These are phyloP conservation scores for Altica lythri DNA, from an alignment of 2,888 invertebrate species.

Conservation along the genomic window DNA sequence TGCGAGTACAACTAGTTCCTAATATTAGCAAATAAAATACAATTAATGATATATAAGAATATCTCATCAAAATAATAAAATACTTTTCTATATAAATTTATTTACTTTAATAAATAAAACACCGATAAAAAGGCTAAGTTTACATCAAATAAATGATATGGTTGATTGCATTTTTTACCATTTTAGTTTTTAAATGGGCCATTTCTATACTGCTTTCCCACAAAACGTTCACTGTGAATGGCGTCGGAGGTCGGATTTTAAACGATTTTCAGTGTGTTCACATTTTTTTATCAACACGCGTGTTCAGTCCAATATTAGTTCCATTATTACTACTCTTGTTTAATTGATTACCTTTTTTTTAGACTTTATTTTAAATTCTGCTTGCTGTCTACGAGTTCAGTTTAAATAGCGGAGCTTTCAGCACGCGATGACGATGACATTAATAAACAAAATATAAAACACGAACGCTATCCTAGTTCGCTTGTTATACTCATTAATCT, in stretches of 20 bases:
- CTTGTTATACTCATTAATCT: conserved; percentile 4
- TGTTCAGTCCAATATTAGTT: conserved; percentile 23
- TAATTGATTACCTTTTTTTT: conserved; percentile 10
- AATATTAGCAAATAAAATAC: no score
- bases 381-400: conserved; percentile 7
- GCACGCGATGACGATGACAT: conserved; percentile 9
- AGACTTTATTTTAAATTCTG: conserved; percentile 8
- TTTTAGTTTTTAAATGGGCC: not conserved
- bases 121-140: no score
- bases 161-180: no score
- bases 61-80: no score
- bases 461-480: not conserved
- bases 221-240: conserved; percentile 12
- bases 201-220: conserved; percentile 3
- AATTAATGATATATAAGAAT: no score
- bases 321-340: conserved; percentile 19
- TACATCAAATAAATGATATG: no score
- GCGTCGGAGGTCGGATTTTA: conserved; percentile 23
- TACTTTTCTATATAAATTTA: no score
- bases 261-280: conserved; percentile 48
- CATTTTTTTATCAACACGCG: conserved; percentile 36
- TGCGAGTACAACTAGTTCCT: no score
- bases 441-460: conserved; percentile 13
- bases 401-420: conserved; percentile 2
- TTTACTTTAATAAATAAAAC: no score